phyloP scores from a whole-genome alignment of 2,797 vertebrate species.

The Ciconia nigra region DNA sequence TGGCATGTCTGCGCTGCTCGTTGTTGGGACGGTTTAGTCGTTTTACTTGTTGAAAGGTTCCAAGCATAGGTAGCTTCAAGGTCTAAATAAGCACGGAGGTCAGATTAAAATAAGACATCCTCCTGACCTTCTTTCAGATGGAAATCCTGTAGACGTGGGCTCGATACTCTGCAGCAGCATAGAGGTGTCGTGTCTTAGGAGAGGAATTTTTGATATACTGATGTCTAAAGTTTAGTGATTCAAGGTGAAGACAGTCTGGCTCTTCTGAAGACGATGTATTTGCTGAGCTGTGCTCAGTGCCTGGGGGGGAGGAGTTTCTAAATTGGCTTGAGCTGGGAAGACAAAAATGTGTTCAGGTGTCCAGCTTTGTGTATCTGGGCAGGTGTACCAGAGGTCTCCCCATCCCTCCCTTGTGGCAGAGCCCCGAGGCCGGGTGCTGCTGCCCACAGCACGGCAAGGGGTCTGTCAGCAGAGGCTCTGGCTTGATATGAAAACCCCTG shows the following conservation, averaged over 20 bases:
- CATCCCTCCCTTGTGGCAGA: neutral
- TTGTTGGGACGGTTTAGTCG: accelerated
- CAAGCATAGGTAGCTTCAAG: neutral
- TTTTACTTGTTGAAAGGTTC: neutral
- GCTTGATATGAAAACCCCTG: neutral
- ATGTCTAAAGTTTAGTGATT: neutral
- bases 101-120: neutral
- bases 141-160: neutral
- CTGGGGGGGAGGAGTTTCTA: neutral
- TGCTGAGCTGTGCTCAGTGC: neutral
- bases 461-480: neutral
- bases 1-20: accelerated
- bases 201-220: neutral
- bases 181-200: accelerated
- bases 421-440: neutral
- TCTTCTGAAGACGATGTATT: neutral
- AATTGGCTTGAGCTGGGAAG: neutral
- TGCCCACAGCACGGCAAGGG: neutral
- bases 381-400: neutral
- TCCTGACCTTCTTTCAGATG: neutral
- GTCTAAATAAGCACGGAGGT: neutral
- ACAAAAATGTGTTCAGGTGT: neutral
- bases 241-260: neutral
- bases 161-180: neutral
- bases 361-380: accelerated